These are phyloP conservation scores for Oligia fasciuncula DNA, from an alignment of 2,888 invertebrate genomes.

Conservation along the genomic window DNA sequence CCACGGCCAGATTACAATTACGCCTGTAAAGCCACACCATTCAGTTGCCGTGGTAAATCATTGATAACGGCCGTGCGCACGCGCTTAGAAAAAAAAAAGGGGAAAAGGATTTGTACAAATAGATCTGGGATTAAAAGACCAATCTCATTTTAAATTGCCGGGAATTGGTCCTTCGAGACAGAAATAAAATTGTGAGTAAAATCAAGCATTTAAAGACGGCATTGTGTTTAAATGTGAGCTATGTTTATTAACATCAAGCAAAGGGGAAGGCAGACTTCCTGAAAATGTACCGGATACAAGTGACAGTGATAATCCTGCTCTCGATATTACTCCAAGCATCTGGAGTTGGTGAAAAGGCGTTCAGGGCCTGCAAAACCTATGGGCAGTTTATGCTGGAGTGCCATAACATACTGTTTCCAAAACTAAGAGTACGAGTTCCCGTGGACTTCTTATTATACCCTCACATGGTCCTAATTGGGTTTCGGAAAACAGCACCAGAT, in stretches of 20 bases:
- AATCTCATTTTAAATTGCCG: background rate
- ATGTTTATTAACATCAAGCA: conserved; percentile 35
- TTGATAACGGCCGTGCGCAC: conserved; percentile 71
- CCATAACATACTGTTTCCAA: conserved; percentile 81
- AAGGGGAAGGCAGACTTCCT: conserved; percentile 12
- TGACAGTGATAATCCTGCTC: conserved; percentile 34
- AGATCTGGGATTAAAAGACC: conserved; percentile 19
- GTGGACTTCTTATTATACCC: conserved; percentile 89
- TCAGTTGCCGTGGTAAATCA: conserved; percentile 73
- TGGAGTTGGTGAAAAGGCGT: conserved; percentile 80
- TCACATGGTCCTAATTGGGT: conserved; percentile 91
- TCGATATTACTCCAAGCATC: conserved; percentile 21
- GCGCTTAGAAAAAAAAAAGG: conserved; percentile 54
- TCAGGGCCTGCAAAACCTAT: conserved; percentile 80
- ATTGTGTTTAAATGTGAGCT: background rate
- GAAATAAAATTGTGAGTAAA: background rate
- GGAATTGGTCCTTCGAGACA: background rate
- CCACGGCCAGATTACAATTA: conserved; percentile 72
- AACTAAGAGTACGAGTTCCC: conserved; percentile 80
- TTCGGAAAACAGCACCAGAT: conserved; percentile 62
- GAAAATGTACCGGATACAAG: conserved; percentile 43
- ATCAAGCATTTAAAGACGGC: background rate
- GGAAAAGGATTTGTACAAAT: conserved; percentile 25
- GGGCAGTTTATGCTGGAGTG: conserved; percentile 85
- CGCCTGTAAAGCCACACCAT: conserved; percentile 67